These are phyloP conservation scores for Drosophila kanekoi DNA, from an alignment of 2,888 invertebrate genomes.

Conservation along the genomic window DNA sequence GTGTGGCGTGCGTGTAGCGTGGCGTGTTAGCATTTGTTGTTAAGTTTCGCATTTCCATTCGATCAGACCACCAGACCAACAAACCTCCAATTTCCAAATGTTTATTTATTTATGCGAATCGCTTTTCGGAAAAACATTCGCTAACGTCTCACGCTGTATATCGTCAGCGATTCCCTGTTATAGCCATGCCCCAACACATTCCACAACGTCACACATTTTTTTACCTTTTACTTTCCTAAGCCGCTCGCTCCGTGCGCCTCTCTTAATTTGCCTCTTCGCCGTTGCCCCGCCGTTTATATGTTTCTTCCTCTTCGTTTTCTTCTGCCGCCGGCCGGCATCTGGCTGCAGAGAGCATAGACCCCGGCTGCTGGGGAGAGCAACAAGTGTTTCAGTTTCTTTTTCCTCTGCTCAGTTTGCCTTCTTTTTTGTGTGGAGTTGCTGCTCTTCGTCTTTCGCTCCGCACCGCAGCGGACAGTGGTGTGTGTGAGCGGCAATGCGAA, in stretches of 20 bases:
- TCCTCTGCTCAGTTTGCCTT: slow-evolving; percentile 18
- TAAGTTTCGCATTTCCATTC: not conserved
- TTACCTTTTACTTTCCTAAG: slow-evolving; percentile 54
- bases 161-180: slow-evolving; percentile 7
- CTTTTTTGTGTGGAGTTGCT: slow-evolving; percentile 24
- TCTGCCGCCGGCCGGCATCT: slow-evolving; percentile 72
- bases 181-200: slow-evolving; percentile 12
- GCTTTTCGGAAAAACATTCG: slow-evolving; percentile 27
- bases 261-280: not conserved
- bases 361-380: slow-evolving; percentile 37
- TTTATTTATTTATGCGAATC: slow-evolving; percentile 24
- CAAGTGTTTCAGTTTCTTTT: slow-evolving; percentile 56
- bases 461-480: slow-evolving; percentile 25
- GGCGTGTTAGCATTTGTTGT: slow-evolving; percentile 5
- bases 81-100: slow-evolving; percentile 9
- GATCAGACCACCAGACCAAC: not conserved
- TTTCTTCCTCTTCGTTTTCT: slow-evolving; percentile 34
- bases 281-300: slow-evolving; percentile 24
- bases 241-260: slow-evolving; percentile 11
- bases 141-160: not conserved
- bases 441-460: slow-evolving; percentile 17
- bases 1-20: not conserved
- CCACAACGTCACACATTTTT: slow-evolving; percentile 13
- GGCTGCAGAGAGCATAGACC: slow-evolving; percentile 35
- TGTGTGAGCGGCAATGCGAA: not conserved